These are phyloP conservation scores for Saccostrea cuccullata DNA, from an alignment of 1,140 invertebrate genomes.

Conservation along the genomic window DNA sequence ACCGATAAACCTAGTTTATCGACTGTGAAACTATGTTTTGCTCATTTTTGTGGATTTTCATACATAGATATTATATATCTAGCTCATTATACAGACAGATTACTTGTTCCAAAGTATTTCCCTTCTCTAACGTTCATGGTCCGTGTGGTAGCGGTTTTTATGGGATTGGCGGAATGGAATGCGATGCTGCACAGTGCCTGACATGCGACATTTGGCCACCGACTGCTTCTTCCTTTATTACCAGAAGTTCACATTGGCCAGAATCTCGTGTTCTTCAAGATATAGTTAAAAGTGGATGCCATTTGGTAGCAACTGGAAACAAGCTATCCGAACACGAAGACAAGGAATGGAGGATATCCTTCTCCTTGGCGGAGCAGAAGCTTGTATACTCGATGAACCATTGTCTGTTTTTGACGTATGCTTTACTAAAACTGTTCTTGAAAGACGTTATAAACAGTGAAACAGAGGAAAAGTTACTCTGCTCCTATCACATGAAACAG, in stretches of 20 bases:
- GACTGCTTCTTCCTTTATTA: background rate
- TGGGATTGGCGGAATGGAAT: background rate
- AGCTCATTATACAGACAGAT: background rate
- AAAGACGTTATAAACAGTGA: background rate
- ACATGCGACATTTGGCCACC: background rate
- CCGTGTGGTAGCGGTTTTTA: background rate
- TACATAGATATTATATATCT: background rate
- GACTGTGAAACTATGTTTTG: too few relatives aligned
- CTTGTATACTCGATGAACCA: background rate
- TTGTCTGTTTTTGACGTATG: background rate
- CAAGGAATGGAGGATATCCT: background rate
- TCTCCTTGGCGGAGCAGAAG: background rate
- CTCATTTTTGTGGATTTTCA: too few relatives aligned
- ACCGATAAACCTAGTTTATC: too few relatives aligned
- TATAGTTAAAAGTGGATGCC: background rate
- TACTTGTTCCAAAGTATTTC: background rate
- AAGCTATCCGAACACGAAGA: background rate
- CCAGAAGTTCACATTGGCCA: background rate
- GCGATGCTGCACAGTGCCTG: background rate
- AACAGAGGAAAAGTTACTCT: background rate
- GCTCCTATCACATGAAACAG: background rate
- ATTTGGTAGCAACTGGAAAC: background rate
- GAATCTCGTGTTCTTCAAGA: background rate
- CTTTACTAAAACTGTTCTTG: background rate
- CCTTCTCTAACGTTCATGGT: background rate